phyloP scores from a whole-genome alignment of 1,140 invertebrate genomes.

The Paramacrobiotus metropolitanus region DNA sequence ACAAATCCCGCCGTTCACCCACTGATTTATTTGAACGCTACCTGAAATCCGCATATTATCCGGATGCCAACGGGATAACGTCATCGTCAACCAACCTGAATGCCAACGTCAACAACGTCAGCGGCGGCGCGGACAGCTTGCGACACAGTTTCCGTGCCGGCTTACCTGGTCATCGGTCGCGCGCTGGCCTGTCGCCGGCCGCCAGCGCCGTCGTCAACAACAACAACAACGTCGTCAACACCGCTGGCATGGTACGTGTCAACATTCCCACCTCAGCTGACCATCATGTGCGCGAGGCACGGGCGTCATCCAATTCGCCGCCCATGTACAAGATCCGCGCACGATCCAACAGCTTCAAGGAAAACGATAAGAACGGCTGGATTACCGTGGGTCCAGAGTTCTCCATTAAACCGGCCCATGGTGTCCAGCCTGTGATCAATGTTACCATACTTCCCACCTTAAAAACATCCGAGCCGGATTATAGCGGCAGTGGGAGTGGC shows the following conservation, averaged over 20 bases:
- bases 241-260: neutral
- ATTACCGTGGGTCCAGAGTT: neutral
- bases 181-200: neutral
- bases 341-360: conserved; percentile 5
- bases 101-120: neutral
- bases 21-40: neutral
- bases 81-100: neutral
- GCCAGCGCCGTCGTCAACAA: neutral
- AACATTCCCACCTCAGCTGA: neutral
- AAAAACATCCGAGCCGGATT: neutral
- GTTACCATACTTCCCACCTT: neutral
- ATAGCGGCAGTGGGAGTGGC: neutral
- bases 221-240: neutral
- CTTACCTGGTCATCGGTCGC: too few species aligned
- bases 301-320: neutral
- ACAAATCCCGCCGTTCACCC: neutral
- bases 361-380: conserved; percentile 1
- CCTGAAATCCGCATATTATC: neutral
- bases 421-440: neutral
- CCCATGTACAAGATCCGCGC: neutral
- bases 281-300: neutral
- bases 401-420: neutral
- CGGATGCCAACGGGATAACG: neutral
- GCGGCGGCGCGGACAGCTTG: neutral
- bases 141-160: too few species aligned